Base-by-base conservation (phyloP, 2,888 invertebrate genomes). In the Ectropis crepuscularia region DNA sequence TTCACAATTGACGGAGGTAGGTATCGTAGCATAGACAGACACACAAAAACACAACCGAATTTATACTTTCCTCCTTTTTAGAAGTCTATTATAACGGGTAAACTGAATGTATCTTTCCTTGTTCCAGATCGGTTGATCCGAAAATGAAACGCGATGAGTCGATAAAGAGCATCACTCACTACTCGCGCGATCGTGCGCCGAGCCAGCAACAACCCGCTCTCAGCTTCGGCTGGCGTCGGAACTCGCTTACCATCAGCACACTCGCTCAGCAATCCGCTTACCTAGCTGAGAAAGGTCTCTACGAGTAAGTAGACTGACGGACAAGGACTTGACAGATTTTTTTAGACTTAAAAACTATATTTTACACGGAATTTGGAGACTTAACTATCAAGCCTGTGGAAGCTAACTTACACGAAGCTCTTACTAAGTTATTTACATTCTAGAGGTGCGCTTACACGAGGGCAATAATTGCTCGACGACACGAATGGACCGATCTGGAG, bases 71-170 rank as follows among this genome's bases (percentile, higher is more conserved):
- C 46, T 46, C 5, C 8, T 12, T 16, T 0, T 16, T 2, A 28
- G 16, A 28, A 28, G 16, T 5, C 10, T 41, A 5, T 41, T 9
- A 41, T 2, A 41, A 41, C 0, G 7, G 2, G 41, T 41, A 41
- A n/a, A 6, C 5, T 6, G 41, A 41, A 53, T 28, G 16, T 42
- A 10, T 4, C 8, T 39, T 45, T 39, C 11, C 51, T 62, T 73
- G 37, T 82, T 84, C 6, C 85, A 90, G 90, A 85, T 73, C 79
- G 81, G 82, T 79, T 82, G 78, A 83, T 75, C 76, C 82, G 83
- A 91, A 87, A 89, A 92, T 92, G 92, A 87, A 82, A 86, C 91
- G 90, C 74, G 85, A 89, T 90, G 91, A 90, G 5, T 91, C 91
- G 75, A 12, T 79, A 75, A 89, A 75, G 74, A 89, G 83, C 76